phyloP scores from a whole-genome alignment of 2,888 invertebrate genomes.

The Sipha maydis region DNA sequence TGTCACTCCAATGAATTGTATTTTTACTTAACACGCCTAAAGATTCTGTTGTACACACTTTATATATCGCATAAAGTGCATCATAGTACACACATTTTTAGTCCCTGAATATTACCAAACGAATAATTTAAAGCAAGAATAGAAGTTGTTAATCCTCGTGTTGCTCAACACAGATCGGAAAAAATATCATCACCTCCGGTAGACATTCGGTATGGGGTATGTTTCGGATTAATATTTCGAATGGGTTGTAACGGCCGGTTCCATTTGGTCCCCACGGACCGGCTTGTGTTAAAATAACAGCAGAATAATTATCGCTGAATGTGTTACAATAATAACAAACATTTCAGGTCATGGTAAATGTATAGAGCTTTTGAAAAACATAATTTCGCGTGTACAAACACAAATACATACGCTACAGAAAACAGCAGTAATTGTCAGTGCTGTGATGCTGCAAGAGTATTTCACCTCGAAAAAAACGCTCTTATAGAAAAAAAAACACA shows the following conservation, averaged over 20 bases:
- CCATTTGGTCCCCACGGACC: not conserved
- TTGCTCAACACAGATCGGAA: not conserved
- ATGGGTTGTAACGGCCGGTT: not conserved
- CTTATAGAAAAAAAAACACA: no score
- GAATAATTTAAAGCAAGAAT: no score
- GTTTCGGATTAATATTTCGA: not conserved
- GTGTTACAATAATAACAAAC: not conserved
- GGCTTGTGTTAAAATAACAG: not conserved
- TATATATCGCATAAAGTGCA: no score
- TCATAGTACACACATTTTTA: no score
- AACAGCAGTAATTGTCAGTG: not conserved
- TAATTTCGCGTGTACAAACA: not conserved
- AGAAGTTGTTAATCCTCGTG: not conserved
- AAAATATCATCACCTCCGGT: not conserved
- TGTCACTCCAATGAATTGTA: no score
- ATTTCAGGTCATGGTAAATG: not conserved
- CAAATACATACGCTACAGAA: not conserved
- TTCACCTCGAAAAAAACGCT: not conserved
- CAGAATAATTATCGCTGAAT: not conserved
- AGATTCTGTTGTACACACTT: no score
- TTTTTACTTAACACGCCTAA: no score
- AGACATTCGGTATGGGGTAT: not conserved
- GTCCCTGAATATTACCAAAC: no score
- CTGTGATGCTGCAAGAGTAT: not conserved
- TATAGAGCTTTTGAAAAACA: not conserved